A percentile compares a stretch with the other conserved stretches of the same genome.
Evolutionary conservation across 2,888 invertebrate genomes (phyloP).

Genomic region (Tipula unca): DNA sequence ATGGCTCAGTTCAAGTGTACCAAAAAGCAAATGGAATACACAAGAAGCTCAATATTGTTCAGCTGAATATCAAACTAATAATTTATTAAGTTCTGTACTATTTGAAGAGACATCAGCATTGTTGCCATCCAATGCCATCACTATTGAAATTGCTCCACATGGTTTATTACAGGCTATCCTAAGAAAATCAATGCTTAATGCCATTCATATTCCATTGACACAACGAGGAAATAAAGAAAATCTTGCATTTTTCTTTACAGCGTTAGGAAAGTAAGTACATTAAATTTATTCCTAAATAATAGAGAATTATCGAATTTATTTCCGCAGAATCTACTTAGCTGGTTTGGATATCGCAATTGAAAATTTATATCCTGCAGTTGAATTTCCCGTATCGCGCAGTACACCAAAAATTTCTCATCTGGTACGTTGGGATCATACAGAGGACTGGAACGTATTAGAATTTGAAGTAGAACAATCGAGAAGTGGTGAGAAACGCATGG

Average conservation of each 20-base stretch:
- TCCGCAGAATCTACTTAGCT: slow-evolving; percentile 58
- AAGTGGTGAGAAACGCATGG: slow-evolving; percentile 55
- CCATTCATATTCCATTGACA: slow-evolving; percentile 51
- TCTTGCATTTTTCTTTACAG: slow-evolving; percentile 37
- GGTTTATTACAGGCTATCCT: slow-evolving; percentile 58
- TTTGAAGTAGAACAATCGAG: slow-evolving; percentile 58
- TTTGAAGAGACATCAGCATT: slow-evolving; percentile 54
- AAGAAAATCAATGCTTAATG: slow-evolving; percentile 49
- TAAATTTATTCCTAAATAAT: slow-evolving; percentile 31
- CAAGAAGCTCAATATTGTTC: slow-evolving; percentile 54
- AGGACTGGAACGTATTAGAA: slow-evolving; percentile 64
- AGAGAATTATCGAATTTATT: neutral
- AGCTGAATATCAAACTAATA: slow-evolving; percentile 84
- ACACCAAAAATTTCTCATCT: slow-evolving; percentile 78
- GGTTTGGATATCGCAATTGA: slow-evolving; percentile 69
- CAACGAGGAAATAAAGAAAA: slow-evolving; percentile 48
- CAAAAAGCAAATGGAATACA: slow-evolving; percentile 60
- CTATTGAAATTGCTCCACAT: slow-evolving; percentile 63
- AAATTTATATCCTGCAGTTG: slow-evolving; percentile 64
- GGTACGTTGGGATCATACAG: slow-evolving; percentile 79
- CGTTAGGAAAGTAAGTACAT: slow-evolving; percentile 43
- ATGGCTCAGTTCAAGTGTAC: slow-evolving; percentile 83
- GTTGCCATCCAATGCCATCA: slow-evolving; percentile 54
- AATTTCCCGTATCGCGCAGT: slow-evolving; percentile 76
- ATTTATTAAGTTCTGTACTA: slow-evolving; percentile 54